These are phyloP conservation scores for Limonius californicus DNA, from an alignment of 1,140 invertebrate species.

Conservation along the genomic window DNA sequence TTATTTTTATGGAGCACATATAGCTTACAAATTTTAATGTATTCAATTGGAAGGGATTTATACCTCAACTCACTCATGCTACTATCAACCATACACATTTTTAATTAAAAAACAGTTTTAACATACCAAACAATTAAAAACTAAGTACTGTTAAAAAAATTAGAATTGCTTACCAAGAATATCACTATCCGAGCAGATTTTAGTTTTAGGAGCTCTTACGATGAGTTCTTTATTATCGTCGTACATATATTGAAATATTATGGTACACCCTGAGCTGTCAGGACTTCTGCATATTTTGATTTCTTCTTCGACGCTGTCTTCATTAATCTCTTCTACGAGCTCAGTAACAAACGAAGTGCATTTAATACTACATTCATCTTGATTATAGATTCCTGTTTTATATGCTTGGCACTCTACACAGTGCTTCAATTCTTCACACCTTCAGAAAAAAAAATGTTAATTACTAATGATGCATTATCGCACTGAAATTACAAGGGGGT, in stretches of 20 bases:
- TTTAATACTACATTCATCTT: conserved; percentile 51
- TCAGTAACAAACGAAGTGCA: conserved; percentile 49
- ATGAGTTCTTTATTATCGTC: conserved; percentile 42
- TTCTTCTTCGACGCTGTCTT: conserved; percentile 46
- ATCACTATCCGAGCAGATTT: conserved; percentile 68
- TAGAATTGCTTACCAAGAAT: conserved; percentile 46
- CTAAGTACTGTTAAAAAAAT: too few species aligned
- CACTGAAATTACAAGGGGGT: too few species aligned
- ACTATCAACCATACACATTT: too few species aligned
- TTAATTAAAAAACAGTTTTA: too few species aligned
- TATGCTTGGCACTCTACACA: conserved; percentile 95
- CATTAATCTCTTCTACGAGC: conserved; percentile 49
- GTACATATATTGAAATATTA: conserved; percentile 54
- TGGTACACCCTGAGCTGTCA: conserved; percentile 52
- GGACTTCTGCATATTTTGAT: conserved; percentile 42
- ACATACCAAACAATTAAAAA: too few species aligned
- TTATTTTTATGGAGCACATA: too few species aligned
- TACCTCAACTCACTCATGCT: too few species aligned
- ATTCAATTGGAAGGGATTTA: too few species aligned
- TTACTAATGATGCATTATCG: too few species aligned
- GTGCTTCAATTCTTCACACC: conserved; percentile 76
- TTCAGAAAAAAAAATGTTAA: too few species aligned
- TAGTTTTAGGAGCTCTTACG: conserved; percentile 69
- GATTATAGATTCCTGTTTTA: conserved; percentile 71
- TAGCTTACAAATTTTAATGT: too few species aligned